Evolutionary conservation across 2,113 vertebrate genomes (phyloP), one percentile per base, ranked within the genome.

Genomic region (Merops nubicus): DNA sequence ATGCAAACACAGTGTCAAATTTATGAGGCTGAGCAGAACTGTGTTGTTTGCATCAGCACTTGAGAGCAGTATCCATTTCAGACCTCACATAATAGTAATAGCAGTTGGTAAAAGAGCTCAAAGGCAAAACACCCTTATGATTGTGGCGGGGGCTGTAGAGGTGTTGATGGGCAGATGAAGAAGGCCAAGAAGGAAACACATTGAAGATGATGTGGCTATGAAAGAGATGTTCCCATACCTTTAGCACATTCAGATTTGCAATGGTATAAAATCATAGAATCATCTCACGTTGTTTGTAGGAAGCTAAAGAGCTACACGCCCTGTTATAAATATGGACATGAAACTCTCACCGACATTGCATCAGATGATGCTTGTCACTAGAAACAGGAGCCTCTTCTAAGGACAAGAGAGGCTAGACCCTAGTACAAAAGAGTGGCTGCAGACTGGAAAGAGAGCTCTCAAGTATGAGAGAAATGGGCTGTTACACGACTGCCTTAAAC

Each of bases 181-280:
- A 54, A 40, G 72, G 34, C 56, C 79, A 47, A 75, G 80, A 48
- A 94, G 93, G 91, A 94, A 93, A 81, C 85, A 81, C 75, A 40
- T 15, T 10, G 90, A 89, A 50, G 68, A 33, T 54, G 54, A 80
- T 67, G 88, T 1, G 43, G 56, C 40, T 45, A 12, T 17, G 64
- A 57, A 82, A 68, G 51, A 57, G 77, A 88, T 16, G 48, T 34
- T 95, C 75, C 79, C 9, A 11, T 34, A 57, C 54, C 73, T 75
- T 73, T 17, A 42, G 79, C 72, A 48, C 72, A 17, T 17, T 86
- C 0, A 1, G 56, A 56, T 86, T 91, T 68, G 76, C 90, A 92
- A 53, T 96, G 88, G 31, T 72, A 75, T n/a, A n/a, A n/a, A n/a
- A n/a, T n/a, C n/a, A n/a, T n/a, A n/a, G n/a, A n/a, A n/a, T n/a